Evolutionary conservation across 2,797 vertebrate species (phyloP), one percentile per base, ranked within the genome.

Genomic region (Adrianichthys oophorus): DNA sequence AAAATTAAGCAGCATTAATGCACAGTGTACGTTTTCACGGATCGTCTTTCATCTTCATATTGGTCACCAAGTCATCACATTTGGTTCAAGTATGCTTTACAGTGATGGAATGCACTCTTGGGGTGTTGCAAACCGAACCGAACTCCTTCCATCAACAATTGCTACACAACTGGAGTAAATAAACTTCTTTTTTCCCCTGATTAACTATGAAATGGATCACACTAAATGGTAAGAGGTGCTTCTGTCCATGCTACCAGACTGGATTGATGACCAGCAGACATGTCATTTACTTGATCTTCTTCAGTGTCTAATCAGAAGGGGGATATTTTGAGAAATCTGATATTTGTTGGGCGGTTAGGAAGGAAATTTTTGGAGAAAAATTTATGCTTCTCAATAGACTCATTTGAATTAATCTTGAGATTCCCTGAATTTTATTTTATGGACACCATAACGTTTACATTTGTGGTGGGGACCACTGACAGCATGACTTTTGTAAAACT

Each of bases 81-180:
- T 62, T 62, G 74, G 32, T 80, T 81, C 24, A 59, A 67, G 76
- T 72, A 58, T 40, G 59, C 55, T 42, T 63, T 63, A 52, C 78
- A 68, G 65, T 80, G 76, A 78, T 7, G 62, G 69, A 60, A 83
- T 63, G 0, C 52, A 16, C 48, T 49, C 56, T 21, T 32, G 64
- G 60, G 60, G 50, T 26, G 18, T 23, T 41, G 44, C 7, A 19
- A 58, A 48, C n/a, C n/a, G n/a, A n/a, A n/a, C n/a, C n/a, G 56
- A 62, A 58, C 41, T 29, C 37, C 54, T 62, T 64, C 53, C 55
- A 58, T 59, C 43, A 29, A 56, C 32, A 45, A 21, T 17, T 44
- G 41, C 23, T 24, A 40, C 46, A 50, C 48, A 56, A 50, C 56
- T 46, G 32, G 32, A 37, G 32, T 37, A 37, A 37, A 37, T 37